Evolutionary conservation across 2,113 vertebrate species (phyloP).

Genomic region (Picathartes gymnocephalus): DNA sequence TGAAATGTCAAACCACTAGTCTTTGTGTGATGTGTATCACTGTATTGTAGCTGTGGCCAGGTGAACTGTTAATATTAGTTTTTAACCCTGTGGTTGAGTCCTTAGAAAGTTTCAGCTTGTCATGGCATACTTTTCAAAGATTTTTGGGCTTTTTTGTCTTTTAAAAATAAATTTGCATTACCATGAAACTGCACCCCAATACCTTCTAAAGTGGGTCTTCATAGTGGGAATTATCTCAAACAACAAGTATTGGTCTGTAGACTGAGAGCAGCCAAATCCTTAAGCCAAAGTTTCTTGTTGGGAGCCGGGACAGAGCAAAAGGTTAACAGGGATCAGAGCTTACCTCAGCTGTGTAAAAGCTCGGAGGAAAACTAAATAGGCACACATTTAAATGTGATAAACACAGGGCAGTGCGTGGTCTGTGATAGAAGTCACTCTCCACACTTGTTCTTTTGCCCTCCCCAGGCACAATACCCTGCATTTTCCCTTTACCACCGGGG

Average conservation of each 20-base stretch:
- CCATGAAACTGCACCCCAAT: background rate
- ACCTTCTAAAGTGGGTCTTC: background rate
- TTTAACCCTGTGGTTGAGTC: background rate
- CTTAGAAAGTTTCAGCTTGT: background rate
- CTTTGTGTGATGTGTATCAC: background rate
- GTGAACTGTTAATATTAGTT: background rate
- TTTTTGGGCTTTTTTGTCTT: background rate
- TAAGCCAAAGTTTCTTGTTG: background rate
- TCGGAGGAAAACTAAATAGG: background rate
- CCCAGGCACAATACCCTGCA: background rate
- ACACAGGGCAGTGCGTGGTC: background rate
- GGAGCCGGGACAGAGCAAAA: background rate
- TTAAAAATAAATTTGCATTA: background rate
- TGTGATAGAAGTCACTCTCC: background rate
- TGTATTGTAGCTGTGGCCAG: background rate
- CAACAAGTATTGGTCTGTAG: background rate
- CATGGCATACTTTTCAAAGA: background rate
- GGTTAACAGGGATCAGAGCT: background rate
- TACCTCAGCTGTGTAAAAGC: background rate
- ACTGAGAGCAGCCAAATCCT: background rate
- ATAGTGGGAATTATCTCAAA: background rate
- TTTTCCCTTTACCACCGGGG: background rate
- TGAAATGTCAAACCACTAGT: background rate
- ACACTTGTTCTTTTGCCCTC: background rate
- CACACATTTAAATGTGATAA: background rate